Evolutionary conservation across 2,797 vertebrate species (phyloP), one percentile per base, ranked within the genome.

Genomic region (Ciconia nigra): DNA sequence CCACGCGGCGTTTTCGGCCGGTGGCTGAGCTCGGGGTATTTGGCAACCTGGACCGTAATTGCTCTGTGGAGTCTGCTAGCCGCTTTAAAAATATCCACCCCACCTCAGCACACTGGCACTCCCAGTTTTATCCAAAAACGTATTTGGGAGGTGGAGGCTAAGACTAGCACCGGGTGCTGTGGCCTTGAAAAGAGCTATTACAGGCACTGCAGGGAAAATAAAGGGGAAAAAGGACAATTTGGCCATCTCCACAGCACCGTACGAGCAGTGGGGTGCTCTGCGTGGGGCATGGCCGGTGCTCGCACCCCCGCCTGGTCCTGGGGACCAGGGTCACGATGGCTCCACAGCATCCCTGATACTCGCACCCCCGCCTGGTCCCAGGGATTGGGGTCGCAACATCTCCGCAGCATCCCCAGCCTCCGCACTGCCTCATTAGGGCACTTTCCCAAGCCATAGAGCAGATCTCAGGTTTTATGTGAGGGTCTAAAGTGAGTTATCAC

Each of bases 231-330:
- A 55, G 26, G 58, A 59, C 33, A 20, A 13, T 39, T 52, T 83
- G 76, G 42, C 35, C 37, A 14, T 10, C 16, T 59, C 55, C 33
- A n/a, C 0, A 4, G 74, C 57, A 16, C 0, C 2, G 3, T 7
- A 4, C 28, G 33, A 42, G 72, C 0, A 0, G 20, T 11, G 42
- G 41, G 13, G 46, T 17, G 70, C 54, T 44, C 1, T 1, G 49
- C 0, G 1, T 8, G 28, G 42, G 47, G 59, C 0, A 0, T 16
- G 83, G 42, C n/a, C 0, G 2, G 24, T 2, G 42, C 22, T 62
- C 2, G 3, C 46, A 20, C 17, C 8, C 2, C 37, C 10, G 0
- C 33, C 17, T 4, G 9, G 9, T 72, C 21, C 58, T 21, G 55
- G 25, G 41, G 20, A 19, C 15, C 0, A 2, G 59, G 49, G 12